Evolutionary conservation across 2,888 invertebrate genomes (phyloP).

Genomic region (Smittia sp.): DNA sequence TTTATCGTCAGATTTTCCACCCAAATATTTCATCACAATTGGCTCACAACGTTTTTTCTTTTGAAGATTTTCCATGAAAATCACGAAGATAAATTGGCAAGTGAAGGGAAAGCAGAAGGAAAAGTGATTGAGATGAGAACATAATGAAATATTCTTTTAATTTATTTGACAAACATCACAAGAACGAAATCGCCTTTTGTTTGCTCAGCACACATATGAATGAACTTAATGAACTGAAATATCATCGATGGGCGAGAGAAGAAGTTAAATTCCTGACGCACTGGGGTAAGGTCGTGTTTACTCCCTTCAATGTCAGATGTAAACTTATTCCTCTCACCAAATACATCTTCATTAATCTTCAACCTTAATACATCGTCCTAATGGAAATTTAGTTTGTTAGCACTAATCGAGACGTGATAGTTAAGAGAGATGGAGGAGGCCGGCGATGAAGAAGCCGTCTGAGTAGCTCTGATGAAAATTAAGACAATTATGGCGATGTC

Average conservation of each 20-base stretch:
- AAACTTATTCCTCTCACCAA: neutral
- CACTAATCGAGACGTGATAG: neutral
- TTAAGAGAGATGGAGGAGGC: neutral
- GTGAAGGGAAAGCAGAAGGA: neutral
- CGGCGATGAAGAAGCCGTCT: neutral
- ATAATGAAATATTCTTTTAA: slow-evolving; percentile 42
- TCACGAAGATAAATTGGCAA: neutral
- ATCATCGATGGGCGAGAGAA: neutral
- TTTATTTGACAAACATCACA: slow-evolving; percentile 41
- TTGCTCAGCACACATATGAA: slow-evolving; percentile 25
- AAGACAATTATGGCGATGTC: neutral
- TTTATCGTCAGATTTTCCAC: slow-evolving; percentile 1
- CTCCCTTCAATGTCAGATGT: neutral
- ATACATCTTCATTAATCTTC: slow-evolving; percentile 36
- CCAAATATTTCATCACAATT: slow-evolving; percentile 3
- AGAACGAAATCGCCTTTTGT: slow-evolving; percentile 12
- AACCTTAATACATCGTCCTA: neutral
- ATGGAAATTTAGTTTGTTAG: slow-evolving; percentile 9
- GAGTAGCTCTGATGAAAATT: neutral
- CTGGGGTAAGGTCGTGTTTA: neutral
- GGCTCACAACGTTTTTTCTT: neutral
- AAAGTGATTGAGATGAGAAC: slow-evolving; percentile 33
- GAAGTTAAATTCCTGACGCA: neutral
- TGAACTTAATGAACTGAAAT: slow-evolving; percentile 25
- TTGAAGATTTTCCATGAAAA: neutral